Evolutionary conservation across 64 coral and sea anemone genomes (phyloP).

Genomic region (Porites lutea): DNA sequence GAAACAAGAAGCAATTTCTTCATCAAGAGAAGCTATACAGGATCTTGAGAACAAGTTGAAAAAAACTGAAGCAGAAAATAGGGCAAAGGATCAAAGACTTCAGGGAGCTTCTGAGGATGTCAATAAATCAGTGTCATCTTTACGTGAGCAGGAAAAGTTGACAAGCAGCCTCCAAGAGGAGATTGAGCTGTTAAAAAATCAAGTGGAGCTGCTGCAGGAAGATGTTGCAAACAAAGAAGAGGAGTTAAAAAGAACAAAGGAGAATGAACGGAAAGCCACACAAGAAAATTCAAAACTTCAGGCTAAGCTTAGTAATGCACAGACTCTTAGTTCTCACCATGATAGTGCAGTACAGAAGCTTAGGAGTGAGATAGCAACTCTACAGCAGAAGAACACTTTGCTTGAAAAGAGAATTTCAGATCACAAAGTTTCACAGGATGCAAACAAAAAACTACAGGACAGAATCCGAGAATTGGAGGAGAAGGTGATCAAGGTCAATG

Average conservation of each 20-base stretch:
- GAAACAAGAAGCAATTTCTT: slow-evolving; percentile 17
- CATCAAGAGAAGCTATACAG: not conserved
- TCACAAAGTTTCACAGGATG: slow-evolving; percentile 37
- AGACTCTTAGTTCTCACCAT: slow-evolving; percentile 56
- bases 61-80: not conserved
- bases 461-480: slow-evolving; percentile 85
- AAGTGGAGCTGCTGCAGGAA: slow-evolving; percentile 31
- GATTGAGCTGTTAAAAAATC: slow-evolving; percentile 13
- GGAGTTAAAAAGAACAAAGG: slow-evolving; percentile 18
- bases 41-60: slow-evolving; percentile 12
- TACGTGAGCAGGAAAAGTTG: slow-evolving; percentile 2
- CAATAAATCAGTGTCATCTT: not conserved
- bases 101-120: not conserved
- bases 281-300: slow-evolving; percentile 85
- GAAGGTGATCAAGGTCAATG: slow-evolving; percentile 84
- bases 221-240: slow-evolving; percentile 28
- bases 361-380: slow-evolving; percentile 48
- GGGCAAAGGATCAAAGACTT: not conserved
- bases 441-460: slow-evolving; percentile 70
- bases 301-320: slow-evolving; percentile 74
- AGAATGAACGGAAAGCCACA: slow-evolving; percentile 37
- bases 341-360: slow-evolving; percentile 50
- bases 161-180: slow-evolving; percentile 1
- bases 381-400: slow-evolving; percentile 65
- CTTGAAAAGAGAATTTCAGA: slow-evolving; percentile 72